These are phyloP conservation scores for Nothoprocta perdicaria DNA, from an alignment of 2,113 vertebrate genomes.

Conservation along the genomic window DNA sequence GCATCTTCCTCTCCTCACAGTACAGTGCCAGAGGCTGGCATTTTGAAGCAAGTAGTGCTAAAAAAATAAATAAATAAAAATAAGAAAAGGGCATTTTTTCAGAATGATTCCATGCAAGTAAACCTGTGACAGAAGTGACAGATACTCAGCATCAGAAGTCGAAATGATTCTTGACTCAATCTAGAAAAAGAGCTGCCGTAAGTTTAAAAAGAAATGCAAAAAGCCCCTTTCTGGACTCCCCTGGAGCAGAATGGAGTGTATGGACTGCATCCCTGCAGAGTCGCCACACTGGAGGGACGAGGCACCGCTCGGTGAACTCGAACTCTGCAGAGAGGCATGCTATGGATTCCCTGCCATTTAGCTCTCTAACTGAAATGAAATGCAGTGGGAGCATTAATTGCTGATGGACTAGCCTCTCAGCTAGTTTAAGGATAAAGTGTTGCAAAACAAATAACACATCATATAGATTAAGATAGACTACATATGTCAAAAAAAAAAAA, in stretches of 20 bases:
- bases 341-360: neutral
- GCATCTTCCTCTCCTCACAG: neutral
- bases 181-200: neutral
- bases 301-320: neutral
- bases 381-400: constrained; percentile 32
- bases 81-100: neutral
- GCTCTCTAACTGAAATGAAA: constrained; percentile 21
- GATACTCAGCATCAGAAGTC: neutral
- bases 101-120: neutral
- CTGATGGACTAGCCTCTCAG: constrained; percentile 30
- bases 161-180: neutral
- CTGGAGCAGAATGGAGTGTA: rapidly evolving
- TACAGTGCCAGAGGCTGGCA: neutral
- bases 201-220: neutral
- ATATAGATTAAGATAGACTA: neutral
- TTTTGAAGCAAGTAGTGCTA: neutral
- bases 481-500: neutral
- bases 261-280: rapidly evolving
- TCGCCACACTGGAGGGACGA: no score
- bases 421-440: constrained; percentile 30
- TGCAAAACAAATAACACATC: constrained; percentile 17
- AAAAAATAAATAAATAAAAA: neutral
- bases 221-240: neutral
- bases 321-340: neutral
- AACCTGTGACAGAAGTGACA: neutral